phyloP scores from a whole-genome alignment of 2,113 vertebrate genomes.

The Ovis aries region ARS-UI_Ramb_v3.0 NC_056056.1:122919001-122919500 shows the following conservation, averaged over 20 bases:
- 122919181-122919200: too few relatives aligned
- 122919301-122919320: neutral
- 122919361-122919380: neutral
- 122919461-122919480: neutral
- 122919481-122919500: neutral
- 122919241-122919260: too few relatives aligned
- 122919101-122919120: too few relatives aligned
- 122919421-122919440: neutral
- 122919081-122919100: too few relatives aligned
- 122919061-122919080: too few relatives aligned
- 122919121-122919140: too few relatives aligned
- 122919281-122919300: neutral
- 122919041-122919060: too few relatives aligned
- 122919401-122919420: neutral
- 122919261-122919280: fast-evolving
- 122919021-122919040: too few relatives aligned
- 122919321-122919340: neutral
- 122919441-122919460: neutral
- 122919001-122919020: too few relatives aligned
- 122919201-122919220: too few relatives aligned
- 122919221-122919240: fast-evolving
- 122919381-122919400: neutral
- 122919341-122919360: neutral
- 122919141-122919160: too few relatives aligned
- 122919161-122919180: too few relatives aligned